Evolutionary conservation across 2,113 vertebrate genomes (phyloP).

Genomic region (Spea multiplicata): DNA sequence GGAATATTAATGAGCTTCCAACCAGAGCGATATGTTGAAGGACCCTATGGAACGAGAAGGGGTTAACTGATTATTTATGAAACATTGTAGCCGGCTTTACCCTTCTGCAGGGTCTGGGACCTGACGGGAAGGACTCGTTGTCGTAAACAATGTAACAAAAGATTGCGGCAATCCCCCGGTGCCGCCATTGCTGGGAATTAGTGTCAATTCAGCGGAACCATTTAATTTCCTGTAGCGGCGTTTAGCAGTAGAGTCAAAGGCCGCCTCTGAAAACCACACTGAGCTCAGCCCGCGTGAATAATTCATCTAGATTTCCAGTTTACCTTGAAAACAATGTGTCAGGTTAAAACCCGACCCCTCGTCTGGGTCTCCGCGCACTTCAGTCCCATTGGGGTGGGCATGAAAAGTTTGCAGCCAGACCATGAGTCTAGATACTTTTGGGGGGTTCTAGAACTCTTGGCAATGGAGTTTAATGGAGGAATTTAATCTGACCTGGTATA

Average conservation of each 20-base stretch:
- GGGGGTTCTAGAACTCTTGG: too few relatives aligned
- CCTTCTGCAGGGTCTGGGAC: not conserved
- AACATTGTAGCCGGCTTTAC: not conserved
- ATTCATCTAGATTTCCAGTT: slow-evolving; percentile 13
- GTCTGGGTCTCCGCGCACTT: not conserved
- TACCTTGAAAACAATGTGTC: slow-evolving; percentile 21
- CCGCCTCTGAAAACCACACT: not conserved
- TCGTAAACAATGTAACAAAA: not conserved
- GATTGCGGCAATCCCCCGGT: slow-evolving; percentile 15
- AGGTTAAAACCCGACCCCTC: not conserved
- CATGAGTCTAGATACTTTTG: too few relatives aligned
- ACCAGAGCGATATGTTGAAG: not conserved
- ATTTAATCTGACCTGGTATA: too few relatives aligned
- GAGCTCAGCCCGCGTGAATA: not conserved
- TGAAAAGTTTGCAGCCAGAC: not conserved
- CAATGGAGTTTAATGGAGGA: too few relatives aligned
- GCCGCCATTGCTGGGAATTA: slow-evolving; percentile 13
- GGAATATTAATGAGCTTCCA: too few relatives aligned
- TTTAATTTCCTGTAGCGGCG: not conserved
- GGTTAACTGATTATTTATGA: not conserved
- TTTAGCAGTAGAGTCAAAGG: not conserved
- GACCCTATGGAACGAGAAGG: not conserved
- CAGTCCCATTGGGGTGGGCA: not conserved
- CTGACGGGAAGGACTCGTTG: not conserved
- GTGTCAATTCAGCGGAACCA: slow-evolving; percentile 6